Conservation (phyloP, 1,140 invertebrate genomes). For the Orius insidiosus region DNA sequence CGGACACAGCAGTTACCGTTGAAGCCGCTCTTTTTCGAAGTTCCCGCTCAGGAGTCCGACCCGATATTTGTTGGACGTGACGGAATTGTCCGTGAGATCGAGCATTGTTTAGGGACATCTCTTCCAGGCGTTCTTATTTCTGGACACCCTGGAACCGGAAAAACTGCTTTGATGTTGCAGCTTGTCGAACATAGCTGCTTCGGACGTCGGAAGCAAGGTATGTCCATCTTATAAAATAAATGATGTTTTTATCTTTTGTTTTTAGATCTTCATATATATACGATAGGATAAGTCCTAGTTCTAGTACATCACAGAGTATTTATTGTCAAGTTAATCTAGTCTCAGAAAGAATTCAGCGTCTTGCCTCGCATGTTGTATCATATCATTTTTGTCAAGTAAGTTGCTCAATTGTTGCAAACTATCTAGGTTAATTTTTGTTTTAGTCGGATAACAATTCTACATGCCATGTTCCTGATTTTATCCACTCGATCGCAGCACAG, state of each 20-base stretch:
- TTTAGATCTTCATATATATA: constrained; percentile 9
- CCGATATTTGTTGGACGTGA: constrained; percentile 71
- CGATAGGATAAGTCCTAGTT: constrained; percentile 24
- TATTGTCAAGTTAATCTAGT: constrained; percentile 28
- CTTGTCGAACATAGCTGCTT: constrained; percentile 86
- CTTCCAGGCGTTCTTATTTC: constrained; percentile 47
- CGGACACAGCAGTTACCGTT: constrained; percentile 50
- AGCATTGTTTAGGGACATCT: constrained; percentile 35
- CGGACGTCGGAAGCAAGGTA: constrained; percentile 39
- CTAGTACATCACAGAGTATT: constrained; percentile 25
- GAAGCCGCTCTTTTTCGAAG: constrained; percentile 82
- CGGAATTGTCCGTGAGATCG: constrained; percentile 73
- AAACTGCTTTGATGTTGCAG: constrained; percentile 79
- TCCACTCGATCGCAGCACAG: constrained; percentile 83
- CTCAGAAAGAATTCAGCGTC: constrained; percentile 32
- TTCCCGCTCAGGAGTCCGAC: constrained; percentile 63
- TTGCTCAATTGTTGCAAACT: not conserved
- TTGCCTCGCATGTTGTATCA: constrained; percentile 73
- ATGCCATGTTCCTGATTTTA: constrained; percentile 83
- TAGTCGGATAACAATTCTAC: constrained; percentile 82
- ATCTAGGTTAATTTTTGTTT: constrained; percentile 21
- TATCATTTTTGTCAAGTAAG: constrained; percentile 76
- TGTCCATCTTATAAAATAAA: not conserved
- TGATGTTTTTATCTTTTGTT: not conserved
- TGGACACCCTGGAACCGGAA: constrained; percentile 67